Evolutionary conservation across 2,888 invertebrate species (phyloP), one percentile per base, ranked within the genome.

Genomic region (Boloria euphrosyne): DNA sequence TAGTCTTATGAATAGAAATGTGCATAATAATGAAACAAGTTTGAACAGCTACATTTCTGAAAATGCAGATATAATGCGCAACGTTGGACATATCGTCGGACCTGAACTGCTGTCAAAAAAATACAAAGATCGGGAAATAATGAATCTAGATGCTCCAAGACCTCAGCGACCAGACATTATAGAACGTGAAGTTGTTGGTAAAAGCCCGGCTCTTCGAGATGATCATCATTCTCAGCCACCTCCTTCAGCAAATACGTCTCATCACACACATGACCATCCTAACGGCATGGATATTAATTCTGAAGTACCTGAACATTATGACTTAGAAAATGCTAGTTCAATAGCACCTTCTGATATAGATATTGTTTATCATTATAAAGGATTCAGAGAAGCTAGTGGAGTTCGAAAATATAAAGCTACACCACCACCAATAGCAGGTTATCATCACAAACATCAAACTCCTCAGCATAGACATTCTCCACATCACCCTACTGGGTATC

Each of bases 331-430:
- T 86, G 98, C 98, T 1, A 98, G 98, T 84, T 98, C 98, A 0
- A 98, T 99, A 74, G 99, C 99, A 0, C 98, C 99, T 0, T 98
- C 98, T 2, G 99, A 99, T 82, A 98, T 98, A 73, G 98, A 99
- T 81, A 97, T 99, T 71, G 97, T 98, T 13, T 98, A 98, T 79
- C 98, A 99, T 84, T 99, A 99, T 82, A 98, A 98, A 91, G 97
- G 96, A 13, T 98, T 97, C 83, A 93, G 98, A 31, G 97, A 98
- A 88, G 95, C 95, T 55, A 95, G 94, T 2, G 97, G 97, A 1
- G 95, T 96, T 69, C 93, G 97, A 53, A 97, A 97, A 85, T 97
- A 97, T 81, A 97, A 97, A 87, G 96, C 97, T 3, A 96, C 96
- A 3, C 96, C 97, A 4, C 96, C 97, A 0, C 96, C 96, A 0